Evolutionary conservation across 2,797 vertebrate genomes (phyloP), one percentile per base, ranked within the genome.

Genomic region (Tenualosa ilisha): DNA sequence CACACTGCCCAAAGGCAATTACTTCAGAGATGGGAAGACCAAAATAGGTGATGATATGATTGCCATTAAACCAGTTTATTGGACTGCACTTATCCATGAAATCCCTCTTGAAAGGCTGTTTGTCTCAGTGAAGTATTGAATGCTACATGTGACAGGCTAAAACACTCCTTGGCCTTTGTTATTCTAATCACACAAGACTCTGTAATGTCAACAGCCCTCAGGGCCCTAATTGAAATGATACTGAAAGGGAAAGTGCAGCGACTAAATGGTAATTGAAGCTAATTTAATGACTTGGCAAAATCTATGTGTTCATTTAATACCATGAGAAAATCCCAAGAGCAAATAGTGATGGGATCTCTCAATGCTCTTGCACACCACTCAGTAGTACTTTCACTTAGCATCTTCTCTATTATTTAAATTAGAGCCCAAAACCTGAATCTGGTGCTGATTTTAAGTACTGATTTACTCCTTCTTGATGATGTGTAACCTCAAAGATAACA

Each of bases 1-100:
- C 3, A 37, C 40, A 9, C 86, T 87, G 2, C 89, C 88, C 85
- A 82, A 72, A 0, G 92, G 93, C 56, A 96, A 95, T 89, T 93
- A 93, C 92, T 96, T 96, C 92, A 92, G 90, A 85, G 94, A 96
- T 81, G 92, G 95, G 37, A 92, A 13, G 84, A 95, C 93, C 59
- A 94, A 94, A 92, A 95, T 96, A 0, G 94, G 95, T 96, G 89
- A 85, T 91, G 4, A 40, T 6, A 75, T 75, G 31, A 75, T 75
- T 79, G 72, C 15, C 7, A 46, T 46, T 79, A 79, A 46, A 59
- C n/a, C 49, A 54, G 43, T 53, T 31, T 31, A 31, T 12, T 68
- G 63, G 24, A 68, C 26, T 31, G 11, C 12, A 15, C 53, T 49
- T 49, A 63, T 13, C 65, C 68, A 43, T 40, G 6, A 43, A 40